phyloP scores from a whole-genome alignment of 2,888 invertebrate genomes.

The Clitarchus hookeri region DNA sequence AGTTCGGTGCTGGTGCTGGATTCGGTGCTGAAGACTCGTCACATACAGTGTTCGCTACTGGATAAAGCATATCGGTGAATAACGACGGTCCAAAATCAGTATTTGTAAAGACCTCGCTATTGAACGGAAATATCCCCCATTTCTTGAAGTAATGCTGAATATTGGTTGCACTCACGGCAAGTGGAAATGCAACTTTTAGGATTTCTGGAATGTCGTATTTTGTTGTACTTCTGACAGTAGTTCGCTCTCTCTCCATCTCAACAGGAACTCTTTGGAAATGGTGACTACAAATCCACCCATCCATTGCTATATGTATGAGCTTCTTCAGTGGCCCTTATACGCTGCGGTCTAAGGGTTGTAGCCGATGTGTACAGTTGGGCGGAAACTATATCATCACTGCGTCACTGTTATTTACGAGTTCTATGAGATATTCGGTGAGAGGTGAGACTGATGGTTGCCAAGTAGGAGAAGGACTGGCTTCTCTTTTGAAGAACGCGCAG shows the following conservation, averaged over 20 bases:
- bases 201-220: background rate
- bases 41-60: too few relatives aligned
- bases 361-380: too few relatives aligned
- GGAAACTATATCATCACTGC: too few relatives aligned
- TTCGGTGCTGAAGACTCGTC: background rate
- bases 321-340: background rate
- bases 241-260: background rate
- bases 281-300: background rate
- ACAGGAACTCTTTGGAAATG: background rate
- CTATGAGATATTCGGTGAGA: too few relatives aligned
- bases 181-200: slow-evolving; percentile 15
- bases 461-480: too few relatives aligned
- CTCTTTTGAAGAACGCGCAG: too few relatives aligned
- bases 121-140: background rate
- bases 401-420: too few relatives aligned
- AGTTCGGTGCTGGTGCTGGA: too few relatives aligned
- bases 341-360: too few relatives aligned
- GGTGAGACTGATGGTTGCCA: too few relatives aligned
- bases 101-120: background rate
- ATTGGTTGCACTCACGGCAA: background rate
- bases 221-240: background rate
- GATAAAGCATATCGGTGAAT: background rate
- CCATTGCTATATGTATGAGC: background rate
- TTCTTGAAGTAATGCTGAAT: background rate
- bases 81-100: background rate